Evolutionary conservation across 1,140 invertebrate species (phyloP).

Genomic region (Drosophila mauritiana): DNA sequence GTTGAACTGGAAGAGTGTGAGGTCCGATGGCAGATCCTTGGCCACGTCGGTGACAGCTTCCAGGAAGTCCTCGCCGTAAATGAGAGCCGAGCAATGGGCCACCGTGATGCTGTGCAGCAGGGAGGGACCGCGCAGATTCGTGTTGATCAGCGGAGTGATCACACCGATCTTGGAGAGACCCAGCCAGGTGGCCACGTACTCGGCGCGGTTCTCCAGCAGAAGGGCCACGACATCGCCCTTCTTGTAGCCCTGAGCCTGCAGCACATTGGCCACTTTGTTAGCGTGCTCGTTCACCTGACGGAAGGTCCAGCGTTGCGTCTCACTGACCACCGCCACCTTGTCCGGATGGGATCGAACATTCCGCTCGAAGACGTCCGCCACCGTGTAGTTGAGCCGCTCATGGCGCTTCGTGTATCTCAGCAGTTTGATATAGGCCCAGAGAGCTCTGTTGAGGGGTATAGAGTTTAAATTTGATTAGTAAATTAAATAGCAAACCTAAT

Average conservation of each 20-base stretch:
- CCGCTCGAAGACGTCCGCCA: constrained; percentile 90
- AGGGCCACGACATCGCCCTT: constrained; percentile 95
- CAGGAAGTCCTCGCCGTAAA: constrained; percentile 88
- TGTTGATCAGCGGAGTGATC: constrained; percentile 96
- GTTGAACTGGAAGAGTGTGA: constrained; percentile 86
- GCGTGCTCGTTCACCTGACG: constrained; percentile 92
- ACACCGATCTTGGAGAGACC: constrained; percentile 96
- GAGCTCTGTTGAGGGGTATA: constrained; percentile 84
- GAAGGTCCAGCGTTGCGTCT: constrained; percentile 90
- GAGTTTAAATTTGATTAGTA: background rate
- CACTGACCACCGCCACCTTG: constrained; percentile 91
- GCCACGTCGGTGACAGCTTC: constrained; percentile 54
- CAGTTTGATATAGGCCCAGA: constrained; percentile 88
- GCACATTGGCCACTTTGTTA: constrained; percentile 93
- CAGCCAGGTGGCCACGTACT: constrained; percentile 95
- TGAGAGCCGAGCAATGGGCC: constrained; percentile 92
- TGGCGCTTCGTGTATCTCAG: constrained; percentile 87
- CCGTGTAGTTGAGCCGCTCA: constrained; percentile 88
- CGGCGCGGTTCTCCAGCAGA: constrained; percentile 95
- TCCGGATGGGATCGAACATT: constrained; percentile 90
- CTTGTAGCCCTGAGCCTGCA: constrained; percentile 90
- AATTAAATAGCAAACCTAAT: no score
- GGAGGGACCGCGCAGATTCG: constrained; percentile 92
- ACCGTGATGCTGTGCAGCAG: constrained; percentile 94
- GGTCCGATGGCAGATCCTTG: constrained; percentile 58